Base-by-base conservation (phyloP, 2,113 vertebrate genomes). In the Hiodon alosoides region DNA sequence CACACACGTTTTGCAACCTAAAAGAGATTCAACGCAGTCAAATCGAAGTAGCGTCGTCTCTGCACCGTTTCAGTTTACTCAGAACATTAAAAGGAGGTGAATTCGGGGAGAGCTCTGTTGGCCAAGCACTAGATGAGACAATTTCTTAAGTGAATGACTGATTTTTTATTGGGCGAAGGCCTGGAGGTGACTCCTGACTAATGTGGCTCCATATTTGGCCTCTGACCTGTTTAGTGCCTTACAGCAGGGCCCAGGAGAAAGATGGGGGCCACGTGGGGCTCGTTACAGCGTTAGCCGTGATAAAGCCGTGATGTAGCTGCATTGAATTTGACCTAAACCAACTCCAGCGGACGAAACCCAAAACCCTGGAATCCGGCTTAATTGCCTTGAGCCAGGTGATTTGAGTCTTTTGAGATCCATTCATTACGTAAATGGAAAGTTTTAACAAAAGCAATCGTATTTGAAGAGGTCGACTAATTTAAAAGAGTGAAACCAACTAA, bases 351-450 rank as follows among this genome's bases (percentile, higher is more conserved):
- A 59, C 3, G 69, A 78, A 80, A 74, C 51, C 67, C 59, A 67
- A 79, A 71, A 72, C 57, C 72, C 65, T 54, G 72, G 69, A 59
- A 65, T 74, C 61, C 46, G 68, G 16, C 52, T 71, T 68, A 55
- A 81, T 69, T 77, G 7, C 31, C 58, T 60, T 2, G 6, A 17
- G 61, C 14, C 31, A 60, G 52, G 60, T 53, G 62, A 31, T 7
- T 16, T 10, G 31, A 62, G 51, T 4, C 65, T 54, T 64, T 68
- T n/a, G 58, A 76, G 64, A 64, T 80, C 74, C 55, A 77, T 67
- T 76, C 48, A 7, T 72, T 52, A 68, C 62, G 46, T 74, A 57
- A 71, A 14, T 48, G 59, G 64, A 61, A 54, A 47, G 60, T 65
- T 60, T 65, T 52, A 77, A 64, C 66, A 57, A 65, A 48, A 7